Evolutionary conservation across 2,888 invertebrate genomes (phyloP), one percentile per base, ranked within the genome.

Genomic region (Ophioninae sp.): DNA sequence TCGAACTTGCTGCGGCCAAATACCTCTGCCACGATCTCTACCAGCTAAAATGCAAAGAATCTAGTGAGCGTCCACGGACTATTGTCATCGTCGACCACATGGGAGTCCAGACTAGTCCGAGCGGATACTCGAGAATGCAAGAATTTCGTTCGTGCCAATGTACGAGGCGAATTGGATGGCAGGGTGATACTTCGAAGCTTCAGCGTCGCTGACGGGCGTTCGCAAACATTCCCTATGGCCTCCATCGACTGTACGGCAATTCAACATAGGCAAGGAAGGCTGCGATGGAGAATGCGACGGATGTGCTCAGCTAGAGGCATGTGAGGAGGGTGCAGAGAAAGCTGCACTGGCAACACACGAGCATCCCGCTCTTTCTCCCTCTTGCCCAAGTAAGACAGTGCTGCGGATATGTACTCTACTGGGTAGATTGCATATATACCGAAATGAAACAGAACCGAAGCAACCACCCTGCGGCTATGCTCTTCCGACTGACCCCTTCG

Each of bases 161-260:
- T 65, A 65, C 64, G 41, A 73, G 67, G 61, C 61, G 13, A 71
- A 65, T 72, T 61, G 51, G 56, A 75, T 39, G 58, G 71, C 39
- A 65, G 64, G 61, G 74, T 67, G 65, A 81, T 84, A 71, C 74
- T 78, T 81, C 61, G 71, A 56, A 74, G 79, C 68, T 76, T 68
- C 79, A n/a, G 76, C 65, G 63, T 75, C 77, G 83, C 72, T 82
- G 82, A 85, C 85, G 41, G 56, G 79, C 80, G 78, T 69, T 82
- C 80, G 85, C 86, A 83, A 87, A 84, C 85, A 87, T 87, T 87
- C 86, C 81, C 85, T 69, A 78, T 78, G 82, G 85, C 80, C 71
- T 81, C 79, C 71, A 78, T 61, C 74, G 51, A 68, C 65, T 75
- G 10, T 64, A 58, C 71, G 71, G 56, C 73, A 30, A 56, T 44